Evolutionary conservation across 2,113 vertebrate species (phyloP), one percentile per base, ranked within the genome.

Genomic region (Chlorodrepanis virens): DNA sequence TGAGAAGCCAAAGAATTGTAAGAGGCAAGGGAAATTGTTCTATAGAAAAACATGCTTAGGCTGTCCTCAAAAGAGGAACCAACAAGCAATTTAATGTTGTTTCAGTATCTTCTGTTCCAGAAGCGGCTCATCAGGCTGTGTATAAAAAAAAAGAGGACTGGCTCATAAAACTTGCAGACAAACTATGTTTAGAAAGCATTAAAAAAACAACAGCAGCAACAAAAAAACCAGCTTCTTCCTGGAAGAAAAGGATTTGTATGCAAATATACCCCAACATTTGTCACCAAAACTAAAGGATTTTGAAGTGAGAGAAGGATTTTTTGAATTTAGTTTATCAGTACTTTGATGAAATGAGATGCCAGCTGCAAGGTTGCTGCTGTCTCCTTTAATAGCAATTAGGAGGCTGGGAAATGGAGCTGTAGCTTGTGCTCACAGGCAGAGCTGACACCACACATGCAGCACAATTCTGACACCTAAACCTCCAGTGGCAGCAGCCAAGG

Each of bases 241-340:
- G 57, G 65, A 96, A 97, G 72, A 92, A 88, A 94, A 89, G 84
- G 84, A 97, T 97, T 97, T 97, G 91, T 90, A 97, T 97, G 95
- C 87, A 97, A 98, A 98, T 97, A 93, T 28, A 67, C 31, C 68
- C 80, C 74, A 95, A 83, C 71, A 77, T 95, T 96, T 97, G 94
- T 92, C 90, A 95, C 44, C 83, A 95, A 97, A 94, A 78, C 31
- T 11, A 94, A 86, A 94, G 74, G 93, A 92, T 88, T 91, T 97
- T 77, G 64, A 96, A 96, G 94, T 27, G 28, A 56, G 84, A 89
- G 84, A 63, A 91, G 67, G 44, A 68, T 82, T 82, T 96, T 95
- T 95, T 79, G 31, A 95, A 97, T 90, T 76, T 90, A 88, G 72
- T 94, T 96, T 97, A 95, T 90, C 94, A 85, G 53, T 72, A 69